Percentiles rank a stretch among this genome's conserved stretches.
phyloP scores from a whole-genome alignment of 1,140 invertebrate species.

The Grapholita molesta region DNA sequence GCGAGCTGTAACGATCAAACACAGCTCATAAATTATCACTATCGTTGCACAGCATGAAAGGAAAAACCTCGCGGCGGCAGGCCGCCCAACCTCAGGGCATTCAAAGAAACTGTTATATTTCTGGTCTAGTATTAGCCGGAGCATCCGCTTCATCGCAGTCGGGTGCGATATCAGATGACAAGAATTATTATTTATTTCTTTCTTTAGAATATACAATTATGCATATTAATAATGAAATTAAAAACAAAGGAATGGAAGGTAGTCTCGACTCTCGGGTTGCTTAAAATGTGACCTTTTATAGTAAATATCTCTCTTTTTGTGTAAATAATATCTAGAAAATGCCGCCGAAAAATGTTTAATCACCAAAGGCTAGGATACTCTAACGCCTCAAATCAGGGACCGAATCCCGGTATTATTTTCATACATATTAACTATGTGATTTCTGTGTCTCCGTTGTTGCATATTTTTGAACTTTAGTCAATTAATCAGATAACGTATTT shows the following conservation, averaged over 20 bases:
- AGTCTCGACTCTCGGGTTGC: not conserved
- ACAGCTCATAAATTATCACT: slow-evolving; percentile 2
- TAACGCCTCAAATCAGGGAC: no score
- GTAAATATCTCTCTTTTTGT: not conserved
- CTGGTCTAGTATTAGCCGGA: slow-evolving; percentile 6
- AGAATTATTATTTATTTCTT: not conserved
- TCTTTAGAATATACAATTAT: not conserved
- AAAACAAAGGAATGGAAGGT: not conserved
- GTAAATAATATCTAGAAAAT: not conserved
- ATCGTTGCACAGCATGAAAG: slow-evolving; percentile 1
- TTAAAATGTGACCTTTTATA: not conserved
- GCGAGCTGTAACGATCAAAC: slow-evolving; percentile 1
- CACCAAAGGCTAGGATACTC: not conserved
- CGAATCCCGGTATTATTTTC: no score
- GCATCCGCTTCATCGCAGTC: slow-evolving; percentile 8
- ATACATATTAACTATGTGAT: no score
- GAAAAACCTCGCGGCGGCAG: slow-evolving; percentile 9
- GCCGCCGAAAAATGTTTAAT: not conserved
- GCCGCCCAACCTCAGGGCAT: slow-evolving; percentile 2
- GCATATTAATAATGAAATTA: not conserved
- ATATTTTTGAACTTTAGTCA: no score
- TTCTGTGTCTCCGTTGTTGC: no score
- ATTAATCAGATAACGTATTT: no score
- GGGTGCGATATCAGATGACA: slow-evolving; percentile 12
- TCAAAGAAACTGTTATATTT: slow-evolving; percentile 17